phyloP scores from a whole-genome alignment of 1,140 invertebrate genomes.

The Cydia fagiglandana region DNA sequence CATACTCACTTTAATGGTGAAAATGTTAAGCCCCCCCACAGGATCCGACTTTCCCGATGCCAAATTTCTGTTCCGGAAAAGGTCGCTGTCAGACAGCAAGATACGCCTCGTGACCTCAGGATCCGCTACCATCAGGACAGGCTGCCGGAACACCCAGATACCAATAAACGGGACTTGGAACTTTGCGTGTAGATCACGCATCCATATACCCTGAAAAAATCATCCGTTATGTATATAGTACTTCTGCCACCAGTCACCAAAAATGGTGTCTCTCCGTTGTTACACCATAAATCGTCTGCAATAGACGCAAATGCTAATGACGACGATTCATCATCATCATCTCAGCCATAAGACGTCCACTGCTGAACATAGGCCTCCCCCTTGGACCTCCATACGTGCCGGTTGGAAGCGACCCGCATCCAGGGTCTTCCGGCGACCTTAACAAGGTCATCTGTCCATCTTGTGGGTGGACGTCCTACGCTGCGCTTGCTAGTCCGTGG shows the following conservation, averaged over 20 bases:
- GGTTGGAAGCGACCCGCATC: too few relatives aligned
- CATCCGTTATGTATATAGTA: background rate
- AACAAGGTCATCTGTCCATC: too few relatives aligned
- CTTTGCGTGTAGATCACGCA: conserved; percentile 42
- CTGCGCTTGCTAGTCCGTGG: too few relatives aligned
- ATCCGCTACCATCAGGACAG: conserved; percentile 51
- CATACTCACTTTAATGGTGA: conserved; percentile 49
- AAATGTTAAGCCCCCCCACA: conserved; percentile 48
- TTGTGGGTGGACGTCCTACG: too few relatives aligned
- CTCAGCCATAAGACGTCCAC: too few relatives aligned
- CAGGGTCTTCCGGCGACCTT: too few relatives aligned
- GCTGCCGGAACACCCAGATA: conserved; percentile 60
- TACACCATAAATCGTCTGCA: too few relatives aligned
- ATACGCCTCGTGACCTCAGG: conserved; percentile 50
- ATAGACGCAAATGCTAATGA: too few relatives aligned
- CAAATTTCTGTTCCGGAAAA: conserved; percentile 52
- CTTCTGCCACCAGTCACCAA: background rate
- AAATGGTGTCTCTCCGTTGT: too few relatives aligned
- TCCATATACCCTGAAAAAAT: conserved; percentile 48
- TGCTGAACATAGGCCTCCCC: too few relatives aligned
- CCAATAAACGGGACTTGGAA: conserved; percentile 50
- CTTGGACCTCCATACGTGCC: too few relatives aligned
- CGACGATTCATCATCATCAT: too few relatives aligned
- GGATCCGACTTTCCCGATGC: conserved; percentile 49
- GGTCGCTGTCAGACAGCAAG: conserved; percentile 49